Base-by-base conservation (phyloP, 2,888 invertebrate genomes). In the Chelonus formosanus region DNA sequence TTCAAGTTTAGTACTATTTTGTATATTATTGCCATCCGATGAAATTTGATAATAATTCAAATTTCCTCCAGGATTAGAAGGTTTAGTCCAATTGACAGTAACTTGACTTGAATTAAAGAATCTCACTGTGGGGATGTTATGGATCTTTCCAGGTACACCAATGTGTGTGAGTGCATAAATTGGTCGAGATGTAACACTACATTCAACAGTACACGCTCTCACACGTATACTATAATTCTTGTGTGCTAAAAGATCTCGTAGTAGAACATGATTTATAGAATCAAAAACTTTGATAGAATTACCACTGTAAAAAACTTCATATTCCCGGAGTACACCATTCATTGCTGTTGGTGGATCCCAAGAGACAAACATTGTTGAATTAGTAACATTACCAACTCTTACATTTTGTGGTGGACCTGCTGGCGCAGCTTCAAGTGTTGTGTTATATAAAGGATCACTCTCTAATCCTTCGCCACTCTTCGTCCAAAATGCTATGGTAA, bases 281-380 rank as follows among this genome's bases (percentile, higher is more conserved):
- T 20, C 20, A 20, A 20, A 20, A 20, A 20, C 20, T 20, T 20
- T 20, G 20, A 20, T 20, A 20, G 20, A 20, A 20, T 20, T 20
- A 20, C 20, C 20, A 20, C 20, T 20, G 79, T 88, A 88, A 70
- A 87, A 86, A 64, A 94, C 86, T 4, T 87, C 85, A 83, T 93
- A 95, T 74, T 88, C 88, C 43, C 88, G 87, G 61, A 95, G 86
- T 31, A 89, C 85, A 0, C 96, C 95, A 85, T 96, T 96, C 75
- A 88, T 87, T 32, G 87, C 85, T 2, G 84, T 76, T 1, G 96
- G 95, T 45, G 90, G 88, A 72, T 88, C 84, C 94, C 93, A 93
- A n/a, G 80, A 78, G 56, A 93, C 83, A 5, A 85, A 80, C 65
- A 92, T 85, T 8, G 91, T 89, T 57, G 89, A 86, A 78, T 90